These are phyloP conservation scores for Drosophila subsilvestris DNA, from an alignment of 2,888 invertebrate genomes.

Conservation along the genomic window DNA sequence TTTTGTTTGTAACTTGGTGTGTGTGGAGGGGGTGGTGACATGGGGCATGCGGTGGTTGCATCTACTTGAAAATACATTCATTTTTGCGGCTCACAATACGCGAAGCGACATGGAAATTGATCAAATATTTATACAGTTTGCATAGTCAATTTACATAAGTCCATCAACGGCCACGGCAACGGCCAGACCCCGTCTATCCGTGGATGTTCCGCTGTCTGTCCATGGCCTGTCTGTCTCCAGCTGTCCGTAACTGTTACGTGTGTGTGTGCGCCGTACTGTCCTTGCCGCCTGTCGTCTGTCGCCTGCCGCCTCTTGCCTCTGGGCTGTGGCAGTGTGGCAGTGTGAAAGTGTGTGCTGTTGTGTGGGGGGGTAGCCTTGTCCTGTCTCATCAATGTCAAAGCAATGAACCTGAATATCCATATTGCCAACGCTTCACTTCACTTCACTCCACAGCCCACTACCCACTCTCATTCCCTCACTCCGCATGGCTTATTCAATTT, in stretches of 20 bases:
- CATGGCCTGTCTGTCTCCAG: not conserved
- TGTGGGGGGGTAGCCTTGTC: constrained; percentile 49
- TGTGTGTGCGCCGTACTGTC: constrained; percentile 5
- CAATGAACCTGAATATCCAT: constrained; percentile 77
- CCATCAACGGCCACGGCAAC: constrained; percentile 60
- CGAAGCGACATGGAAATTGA: constrained; percentile 32
- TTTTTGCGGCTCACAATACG: constrained; percentile 33
- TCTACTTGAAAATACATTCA: constrained; percentile 67
- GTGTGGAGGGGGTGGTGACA: not conserved
- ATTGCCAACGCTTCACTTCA: constrained; percentile 44
- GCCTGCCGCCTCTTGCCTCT: not conserved
- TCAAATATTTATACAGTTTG: constrained; percentile 75
- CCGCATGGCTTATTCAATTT: constrained; percentile 36
- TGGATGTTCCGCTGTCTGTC: not conserved
- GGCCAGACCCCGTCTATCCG: not conserved
- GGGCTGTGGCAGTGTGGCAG: not conserved
- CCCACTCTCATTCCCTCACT: not conserved
- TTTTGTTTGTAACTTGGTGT: constrained; percentile 29
- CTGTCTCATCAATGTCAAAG: constrained; percentile 76
- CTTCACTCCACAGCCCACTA: not conserved
- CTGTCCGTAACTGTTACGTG: not conserved
- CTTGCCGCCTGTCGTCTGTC: not conserved
- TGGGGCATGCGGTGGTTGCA: constrained; percentile 52
- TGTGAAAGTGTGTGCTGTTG: constrained; percentile 29
- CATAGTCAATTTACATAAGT: constrained; percentile 73